These are phyloP conservation scores for Teleogryllus oceanicus DNA, from an alignment of 2,888 invertebrate genomes.

Conservation along the genomic window DNA sequence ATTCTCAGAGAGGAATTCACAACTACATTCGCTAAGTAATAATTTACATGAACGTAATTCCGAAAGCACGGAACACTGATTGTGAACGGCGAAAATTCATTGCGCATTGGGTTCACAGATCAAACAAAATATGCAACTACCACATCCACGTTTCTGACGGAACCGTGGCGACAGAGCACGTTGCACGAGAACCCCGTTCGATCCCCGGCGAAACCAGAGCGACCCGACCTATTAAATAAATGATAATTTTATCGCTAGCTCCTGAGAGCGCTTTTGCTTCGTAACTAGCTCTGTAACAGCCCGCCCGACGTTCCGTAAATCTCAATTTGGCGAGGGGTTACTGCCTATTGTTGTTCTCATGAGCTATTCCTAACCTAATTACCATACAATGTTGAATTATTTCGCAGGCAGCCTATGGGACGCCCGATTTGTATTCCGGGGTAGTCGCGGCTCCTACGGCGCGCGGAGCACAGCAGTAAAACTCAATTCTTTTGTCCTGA, in stretches of 20 bases:
- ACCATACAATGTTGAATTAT: slow-evolving; percentile 28
- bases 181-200: too few species aligned
- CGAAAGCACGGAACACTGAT: too few species aligned
- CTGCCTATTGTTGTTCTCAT: slow-evolving; percentile 11
- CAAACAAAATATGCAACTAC: too few species aligned
- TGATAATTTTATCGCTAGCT: neutral
- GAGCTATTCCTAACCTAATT: slow-evolving; percentile 21
- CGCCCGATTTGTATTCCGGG: slow-evolving; percentile 24
- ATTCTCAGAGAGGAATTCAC: too few species aligned
- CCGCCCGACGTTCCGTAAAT: neutral
- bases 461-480: neutral
- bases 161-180: too few species aligned
- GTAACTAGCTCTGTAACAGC: neutral
- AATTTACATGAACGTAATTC: too few species aligned
- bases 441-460: neutral
- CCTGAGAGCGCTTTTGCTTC: neutral
- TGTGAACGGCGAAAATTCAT: too few species aligned
- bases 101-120: too few species aligned
- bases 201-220: too few species aligned
- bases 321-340: slow-evolving; percentile 8
- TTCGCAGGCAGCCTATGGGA: neutral
- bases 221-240: too few species aligned
- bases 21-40: too few species aligned
- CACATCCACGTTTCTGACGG: too few species aligned
- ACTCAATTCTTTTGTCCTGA: slow-evolving; percentile 18